These are phyloP conservation scores for Lepilemur ruficaudatus DNA, from an alignment of 2,797 vertebrate genomes.

Conservation along the genomic window DNA sequence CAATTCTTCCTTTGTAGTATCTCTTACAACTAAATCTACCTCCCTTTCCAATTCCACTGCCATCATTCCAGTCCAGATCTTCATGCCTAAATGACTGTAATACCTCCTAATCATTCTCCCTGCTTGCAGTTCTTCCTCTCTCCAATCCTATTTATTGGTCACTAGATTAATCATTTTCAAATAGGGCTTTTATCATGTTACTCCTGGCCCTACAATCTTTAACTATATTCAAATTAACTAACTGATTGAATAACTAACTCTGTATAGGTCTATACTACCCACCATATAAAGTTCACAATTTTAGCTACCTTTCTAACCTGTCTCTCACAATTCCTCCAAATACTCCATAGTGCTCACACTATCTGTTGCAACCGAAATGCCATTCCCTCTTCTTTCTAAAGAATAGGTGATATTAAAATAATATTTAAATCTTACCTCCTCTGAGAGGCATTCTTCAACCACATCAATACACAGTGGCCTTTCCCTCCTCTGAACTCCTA, in stretches of 20 bases:
- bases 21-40: background rate
- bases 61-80: slow-evolving; percentile 1
- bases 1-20: slow-evolving; percentile 4
- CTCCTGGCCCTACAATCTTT: slow-evolving; percentile 5
- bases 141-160: slow-evolving; percentile 3
- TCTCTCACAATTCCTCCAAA: slow-evolving; percentile 3
- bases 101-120: background rate
- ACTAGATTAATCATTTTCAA: slow-evolving; percentile 45
- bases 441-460: slow-evolving; percentile 43
- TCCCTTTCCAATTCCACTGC: slow-evolving; percentile 20
- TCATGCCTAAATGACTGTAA: background rate
- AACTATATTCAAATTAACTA: background rate
- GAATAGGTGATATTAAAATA: slow-evolving; percentile 39
- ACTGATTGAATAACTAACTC: slow-evolving; percentile 1
- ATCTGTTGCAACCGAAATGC: background rate
- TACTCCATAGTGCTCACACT: background rate
- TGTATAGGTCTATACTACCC: background rate
- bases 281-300: slow-evolving; percentile 30
- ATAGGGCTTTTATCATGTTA: slow-evolving; percentile 28
- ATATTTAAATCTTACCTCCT: slow-evolving; percentile 59
- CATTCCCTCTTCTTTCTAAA: background rate
- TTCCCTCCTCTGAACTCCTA: slow-evolving; percentile 37
- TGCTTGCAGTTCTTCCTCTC: slow-evolving; percentile 38
- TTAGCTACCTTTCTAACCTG: slow-evolving; percentile 24
- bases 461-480: slow-evolving; percentile 22